Conservation (phyloP, 2,888 invertebrate genomes). For the Drosophila nr. medialis region DNA sequence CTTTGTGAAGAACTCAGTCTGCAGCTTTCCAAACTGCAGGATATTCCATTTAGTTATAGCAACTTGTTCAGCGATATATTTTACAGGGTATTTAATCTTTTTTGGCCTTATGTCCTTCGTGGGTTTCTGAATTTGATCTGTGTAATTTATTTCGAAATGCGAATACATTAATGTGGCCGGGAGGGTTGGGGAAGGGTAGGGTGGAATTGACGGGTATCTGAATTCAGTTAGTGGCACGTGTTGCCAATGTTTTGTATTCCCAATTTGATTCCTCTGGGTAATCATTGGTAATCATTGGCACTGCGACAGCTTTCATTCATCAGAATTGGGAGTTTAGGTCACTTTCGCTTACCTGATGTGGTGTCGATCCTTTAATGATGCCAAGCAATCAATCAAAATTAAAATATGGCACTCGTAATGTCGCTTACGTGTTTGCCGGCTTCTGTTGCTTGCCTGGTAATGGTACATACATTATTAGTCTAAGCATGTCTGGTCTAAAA, state of each 20-base stretch:
- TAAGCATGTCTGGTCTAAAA: slow-evolving; percentile 1
- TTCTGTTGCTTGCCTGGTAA: not conserved
- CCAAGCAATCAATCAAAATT: slow-evolving; percentile 73
- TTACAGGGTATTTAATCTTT: not conserved
- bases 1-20: not conserved
- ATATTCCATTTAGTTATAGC: not conserved
- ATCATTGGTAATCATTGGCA: not conserved
- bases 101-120: not conserved
- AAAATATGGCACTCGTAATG: slow-evolving; percentile 55
- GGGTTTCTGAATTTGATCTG: not conserved
- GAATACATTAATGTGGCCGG: not conserved
- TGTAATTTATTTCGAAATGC: slow-evolving; percentile 31
- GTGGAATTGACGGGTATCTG: slow-evolving; percentile 12
- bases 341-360: slow-evolving; percentile 20
- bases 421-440: slow-evolving; percentile 35
- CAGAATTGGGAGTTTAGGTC: slow-evolving; percentile 9
- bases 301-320: slow-evolving; percentile 16
- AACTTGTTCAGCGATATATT: not conserved
- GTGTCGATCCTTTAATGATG: slow-evolving; percentile 24
- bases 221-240: slow-evolving; percentile 14
- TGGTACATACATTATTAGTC: slow-evolving; percentile 1
- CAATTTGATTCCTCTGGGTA: slow-evolving; percentile 4
- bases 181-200: not conserved
- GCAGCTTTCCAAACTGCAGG: not conserved
- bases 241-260: slow-evolving; percentile 8